Conservation (phyloP, 2,113 vertebrate species). For the Odocoileus hemionus region DNA sequence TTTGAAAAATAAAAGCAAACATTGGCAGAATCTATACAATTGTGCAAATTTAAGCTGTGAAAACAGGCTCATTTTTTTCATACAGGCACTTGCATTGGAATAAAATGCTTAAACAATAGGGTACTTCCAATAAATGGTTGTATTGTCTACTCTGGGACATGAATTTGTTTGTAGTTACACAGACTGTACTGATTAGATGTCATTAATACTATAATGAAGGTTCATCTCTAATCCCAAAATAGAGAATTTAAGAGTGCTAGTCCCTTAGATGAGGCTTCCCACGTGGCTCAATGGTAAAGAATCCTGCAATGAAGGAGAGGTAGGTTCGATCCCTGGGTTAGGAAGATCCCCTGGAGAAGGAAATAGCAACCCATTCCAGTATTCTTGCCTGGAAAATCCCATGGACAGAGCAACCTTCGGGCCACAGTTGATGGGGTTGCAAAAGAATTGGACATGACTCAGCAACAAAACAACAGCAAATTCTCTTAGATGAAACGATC, state of each 20-base stretch:
- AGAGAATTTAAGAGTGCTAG: not conserved
- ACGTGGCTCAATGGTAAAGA: not conserved
- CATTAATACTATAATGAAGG: not conserved
- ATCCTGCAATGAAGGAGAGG: not conserved
- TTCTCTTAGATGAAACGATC: not conserved
- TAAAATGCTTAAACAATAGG: not conserved
- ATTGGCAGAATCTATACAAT: not conserved
- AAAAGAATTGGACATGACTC: not conserved
- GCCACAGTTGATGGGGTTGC: not conserved
- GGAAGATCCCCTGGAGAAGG: not conserved
- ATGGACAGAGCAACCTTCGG: not conserved
- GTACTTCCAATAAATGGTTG: not conserved
- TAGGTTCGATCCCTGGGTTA: not conserved
- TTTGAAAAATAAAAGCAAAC: not conserved
- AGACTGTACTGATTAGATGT: too few species aligned
- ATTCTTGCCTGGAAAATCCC: not conserved
- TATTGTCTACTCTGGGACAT: not conserved
- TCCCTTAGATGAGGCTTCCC: not conserved
- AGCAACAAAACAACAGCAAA: not conserved
- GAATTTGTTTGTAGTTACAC: not conserved
- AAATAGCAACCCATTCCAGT: not conserved
- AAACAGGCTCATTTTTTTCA: not conserved
- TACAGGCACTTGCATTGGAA: not conserved
- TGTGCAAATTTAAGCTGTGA: not conserved
- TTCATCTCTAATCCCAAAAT: not conserved